Evolutionary conservation across 2,113 vertebrate species (phyloP), one percentile per base, ranked within the genome.

Genomic region (Herpailurus yagouaroundi): DNA sequence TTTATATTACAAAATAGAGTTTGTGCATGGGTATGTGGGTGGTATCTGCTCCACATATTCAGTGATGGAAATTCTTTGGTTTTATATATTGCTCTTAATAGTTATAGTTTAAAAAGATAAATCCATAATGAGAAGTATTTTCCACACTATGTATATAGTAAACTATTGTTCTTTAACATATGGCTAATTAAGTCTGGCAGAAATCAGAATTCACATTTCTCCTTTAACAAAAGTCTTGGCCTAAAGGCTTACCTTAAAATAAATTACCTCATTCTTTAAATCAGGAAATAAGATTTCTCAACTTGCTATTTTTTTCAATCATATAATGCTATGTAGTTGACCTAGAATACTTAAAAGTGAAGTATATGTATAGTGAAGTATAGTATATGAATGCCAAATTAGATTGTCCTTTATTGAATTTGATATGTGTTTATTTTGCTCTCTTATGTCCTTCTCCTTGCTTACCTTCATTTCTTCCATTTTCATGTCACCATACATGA

Each of bases 101-200:
- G 21, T 50, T 69, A 48, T 5, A 88, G 15, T 66, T 92, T 89
- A 55, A 82, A 86, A 89, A 94, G 64, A 95, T 88, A 76, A 84
- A 71, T 80, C 57, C 38, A 81, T 89, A 94, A 81, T 77, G 2
- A 82, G 19, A 14, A 76, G 1, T 85, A 52, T 74, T 97, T 89
- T 57, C 38, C 55, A 93, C 11, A 74, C 41, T 36, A 88, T 29
- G 23, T 64, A 79, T 19, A 77, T 36, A 45, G 45, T 81, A 4
- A 89, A 92, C 38, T 63, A 33, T 9, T 88, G n/a, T 88, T 94
- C 45, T 77, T 96, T 95, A 96, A 85, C 66, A 93, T 93, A 89
- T 68, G 81, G 93, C 33, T 97, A 96, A 96, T 93, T 91, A 95
- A 86, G 81, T 81, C 76, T 93, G 91, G 36, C 38, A 97, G 48